A percentile compares a stretch with the other conserved stretches of the same genome.
phyloP scores from a whole-genome alignment of 2,797 vertebrate species.

The Crenichthys baileyi region DNA sequence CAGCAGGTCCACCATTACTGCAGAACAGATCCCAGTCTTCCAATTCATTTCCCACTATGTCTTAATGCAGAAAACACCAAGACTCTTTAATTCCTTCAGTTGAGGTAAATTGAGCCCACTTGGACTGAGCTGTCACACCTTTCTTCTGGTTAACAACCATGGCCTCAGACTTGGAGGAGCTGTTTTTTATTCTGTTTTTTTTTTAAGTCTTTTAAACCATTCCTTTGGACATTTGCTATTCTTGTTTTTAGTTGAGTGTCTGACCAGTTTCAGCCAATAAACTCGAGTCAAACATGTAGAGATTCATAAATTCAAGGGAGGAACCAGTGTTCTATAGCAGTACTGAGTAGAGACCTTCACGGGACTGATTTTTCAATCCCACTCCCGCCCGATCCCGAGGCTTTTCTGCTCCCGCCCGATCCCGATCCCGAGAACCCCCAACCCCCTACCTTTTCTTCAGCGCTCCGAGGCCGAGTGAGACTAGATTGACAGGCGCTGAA shows the following conservation, averaged over 20 bases:
- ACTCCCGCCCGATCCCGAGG: no score
- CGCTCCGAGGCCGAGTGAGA: no score
- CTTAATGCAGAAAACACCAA: background rate
- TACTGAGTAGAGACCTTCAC: no score
- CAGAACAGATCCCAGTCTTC: background rate
- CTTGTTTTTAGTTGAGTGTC: background rate
- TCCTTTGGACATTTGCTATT: background rate
- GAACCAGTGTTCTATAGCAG: background rate
- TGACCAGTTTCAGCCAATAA: background rate
- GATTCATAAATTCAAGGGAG: background rate
- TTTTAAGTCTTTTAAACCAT: background rate
- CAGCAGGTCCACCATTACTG: background rate
- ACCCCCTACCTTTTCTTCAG: no score
- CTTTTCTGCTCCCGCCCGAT: no score
- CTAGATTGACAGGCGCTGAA: no score
- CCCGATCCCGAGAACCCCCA: no score
- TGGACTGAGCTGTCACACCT: no score
- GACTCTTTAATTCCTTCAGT: no score
- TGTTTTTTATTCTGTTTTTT: background rate
- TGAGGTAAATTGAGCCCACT: no score
- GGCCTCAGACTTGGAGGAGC: background rate
- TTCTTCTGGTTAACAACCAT: background rate
- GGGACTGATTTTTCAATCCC: no score
- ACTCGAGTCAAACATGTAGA: no score
- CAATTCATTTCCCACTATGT: background rate